Base-by-base conservation (phyloP, 2,888 invertebrate genomes). In the Uloborus plumipes region DNA sequence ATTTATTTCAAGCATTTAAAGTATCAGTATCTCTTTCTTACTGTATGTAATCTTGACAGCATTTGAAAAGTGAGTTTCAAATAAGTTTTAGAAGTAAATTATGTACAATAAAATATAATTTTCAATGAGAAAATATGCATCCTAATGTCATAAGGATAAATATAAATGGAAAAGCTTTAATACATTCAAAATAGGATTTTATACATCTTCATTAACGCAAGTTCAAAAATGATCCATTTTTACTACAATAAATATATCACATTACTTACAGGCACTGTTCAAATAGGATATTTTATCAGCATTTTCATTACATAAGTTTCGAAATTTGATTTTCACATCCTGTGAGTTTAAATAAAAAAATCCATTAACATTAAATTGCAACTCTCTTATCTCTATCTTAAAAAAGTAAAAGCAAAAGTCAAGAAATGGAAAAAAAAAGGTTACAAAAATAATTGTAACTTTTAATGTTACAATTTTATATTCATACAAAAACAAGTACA, bases 211-310 rank as follows among this genome's bases (percentile, higher is more conserved):
- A 39, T 39, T 39, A 39, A 11, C 9, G 39, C 11, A 39, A 39
- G 7, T 7, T 9, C 1, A 26, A 16, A 69, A 31, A 22, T 26
- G 16, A 22, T 26, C 26, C 2, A 26, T 26, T 26, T 26, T 26
- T 26, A 26, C 4, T 0, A 20, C n/a, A 6, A 26, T 9, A 59
- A 11, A 61, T 50, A 11, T 20, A 53, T 39, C 16, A n/a, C 20
- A 13, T 58, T 18, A 73, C 79, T 67, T 61, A 79, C 79, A 73
- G 53, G 79, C 66, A 72, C 66, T 58, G 47, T 72, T 59, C 51
- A 79, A 53, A n/a, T 73, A 73, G 0, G 55, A 58, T 53, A 79
- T 31, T 51, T 61, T 79, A n/a, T 73, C 72, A 53, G 79, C 66
- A 49, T 67, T 53, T 14, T 79, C 79, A 11, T 51, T 53, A 15